Evolutionary conservation across 2,113 vertebrate genomes (phyloP).

Genomic region (Promerops cafer): DNA sequence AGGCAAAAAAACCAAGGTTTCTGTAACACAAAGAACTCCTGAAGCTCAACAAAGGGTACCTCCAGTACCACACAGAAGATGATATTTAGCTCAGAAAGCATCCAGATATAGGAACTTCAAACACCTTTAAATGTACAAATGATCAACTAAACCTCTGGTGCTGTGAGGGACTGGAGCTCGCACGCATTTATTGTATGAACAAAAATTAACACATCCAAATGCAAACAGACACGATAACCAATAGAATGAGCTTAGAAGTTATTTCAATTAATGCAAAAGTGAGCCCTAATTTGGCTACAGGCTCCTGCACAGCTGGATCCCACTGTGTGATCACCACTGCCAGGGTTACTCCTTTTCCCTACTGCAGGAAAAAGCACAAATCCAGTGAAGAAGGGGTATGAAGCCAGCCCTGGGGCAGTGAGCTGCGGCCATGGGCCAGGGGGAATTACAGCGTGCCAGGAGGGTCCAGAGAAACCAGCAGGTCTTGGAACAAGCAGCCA

Average conservation of each 20-base stretch:
- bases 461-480: not conserved
- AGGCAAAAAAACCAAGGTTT: not conserved
- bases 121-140: not conserved
- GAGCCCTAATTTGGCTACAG: not conserved
- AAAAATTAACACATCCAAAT: not conserved
- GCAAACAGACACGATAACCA: not conserved
- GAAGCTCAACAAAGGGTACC: not conserved
- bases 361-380: not conserved
- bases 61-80: not conserved
- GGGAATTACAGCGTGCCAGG: accelerated
- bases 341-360: not conserved
- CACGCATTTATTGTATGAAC: not conserved
- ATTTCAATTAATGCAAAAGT: not conserved
- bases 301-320: not conserved
- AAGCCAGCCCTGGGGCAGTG: not conserved
- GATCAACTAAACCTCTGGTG: not conserved
- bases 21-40: not conserved
- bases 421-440: not conserved
- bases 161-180: not conserved
- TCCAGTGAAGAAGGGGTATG: not conserved
- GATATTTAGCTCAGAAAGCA: not conserved
- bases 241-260: not conserved
- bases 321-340: not conserved
- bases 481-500: not conserved
- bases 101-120: not conserved